Base-by-base conservation (phyloP, 2,797 vertebrate genomes). In the Hypotaenidia okinawae region DNA sequence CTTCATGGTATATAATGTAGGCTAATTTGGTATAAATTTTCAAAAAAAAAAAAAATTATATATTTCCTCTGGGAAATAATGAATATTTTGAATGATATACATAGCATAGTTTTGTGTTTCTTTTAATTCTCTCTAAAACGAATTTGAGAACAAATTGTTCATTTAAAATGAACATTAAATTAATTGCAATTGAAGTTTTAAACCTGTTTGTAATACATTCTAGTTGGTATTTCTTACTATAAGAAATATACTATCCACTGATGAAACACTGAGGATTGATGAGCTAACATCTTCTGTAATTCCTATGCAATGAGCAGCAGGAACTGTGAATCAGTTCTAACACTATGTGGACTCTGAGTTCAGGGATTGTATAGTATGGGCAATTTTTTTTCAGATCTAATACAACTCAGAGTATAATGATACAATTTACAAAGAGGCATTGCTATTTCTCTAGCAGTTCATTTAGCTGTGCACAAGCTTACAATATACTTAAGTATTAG, bases 401-500 rank as follows among this genome's bases (percentile, higher is more conserved):
- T 94, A 55, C n/a, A 68, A 93, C 28, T 51, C 41, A 86, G 62
- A 51, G 10, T 58, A 10, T 84, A 96, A 95, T 93, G 89, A 75
- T 85, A 54, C 28, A 76, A 93, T 96, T 89, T 94, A 63, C 35
- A 95, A 97, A 74, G 8, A 74, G 96, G 62, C 64, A 77, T 30
- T 82, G 25, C 33, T 85, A 79, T 96, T 95, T 64, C 61, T 87
- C 52, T 82, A 90, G n/a, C 94, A 94, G 64, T 93, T 97, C 45
- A 93, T 93, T 94, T 94, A 86, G 61, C 70, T 96, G 61, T 91
- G 19, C 89, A 79, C 11, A 84, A 77, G 62, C 54, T 93, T 90
- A 85, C 74, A 83, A 92, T 92, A 97, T 62, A 84, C 58, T 72
- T 94, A 45, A 45, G 32, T 95, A 87, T 84, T 94, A 96, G 77